phyloP scores from a whole-genome alignment of 2,797 vertebrate genomes.

The Sciaenops ocellatus region DNA sequence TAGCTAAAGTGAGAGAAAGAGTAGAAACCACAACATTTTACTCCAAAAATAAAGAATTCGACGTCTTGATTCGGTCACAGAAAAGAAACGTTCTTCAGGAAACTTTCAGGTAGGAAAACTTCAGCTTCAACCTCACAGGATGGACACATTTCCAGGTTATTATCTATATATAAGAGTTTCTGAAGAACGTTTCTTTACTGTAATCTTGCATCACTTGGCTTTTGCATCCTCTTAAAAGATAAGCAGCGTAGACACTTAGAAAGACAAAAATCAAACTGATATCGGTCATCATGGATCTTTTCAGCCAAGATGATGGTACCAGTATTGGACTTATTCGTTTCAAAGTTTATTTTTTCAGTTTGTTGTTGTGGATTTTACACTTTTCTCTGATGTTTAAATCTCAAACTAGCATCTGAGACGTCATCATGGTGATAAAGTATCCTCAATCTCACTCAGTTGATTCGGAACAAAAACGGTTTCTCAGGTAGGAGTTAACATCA shows the following conservation, averaged over 20 bases:
- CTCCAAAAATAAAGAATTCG: not conserved
- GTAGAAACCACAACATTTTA: conserved; percentile 19
- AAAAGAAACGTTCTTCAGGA: not conserved
- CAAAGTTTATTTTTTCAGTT: not conserved
- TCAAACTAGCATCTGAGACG: not conserved
- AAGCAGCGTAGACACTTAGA: not conserved
- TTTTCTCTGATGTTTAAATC: not conserved
- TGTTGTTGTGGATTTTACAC: conserved; percentile 15
- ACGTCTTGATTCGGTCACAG: not conserved
- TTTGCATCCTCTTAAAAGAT: not conserved
- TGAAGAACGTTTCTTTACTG: not conserved
- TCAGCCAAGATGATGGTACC: not conserved
- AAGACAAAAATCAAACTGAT: not conserved
- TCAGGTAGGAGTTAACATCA: not conserved
- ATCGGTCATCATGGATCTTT: not conserved
- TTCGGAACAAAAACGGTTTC: not conserved
- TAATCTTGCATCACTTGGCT: not conserved
- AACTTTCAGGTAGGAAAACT: not conserved
- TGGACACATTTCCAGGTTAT: not conserved
- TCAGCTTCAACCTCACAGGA: no score
- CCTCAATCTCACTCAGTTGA: conserved; percentile 7
- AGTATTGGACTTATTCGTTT: not conserved
- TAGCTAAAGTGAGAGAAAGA: not conserved
- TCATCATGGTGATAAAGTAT: not conserved
- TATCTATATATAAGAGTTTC: not conserved